Evolutionary conservation across 2,113 vertebrate species (phyloP).

Genomic region (Rissa tridactyla): DNA sequence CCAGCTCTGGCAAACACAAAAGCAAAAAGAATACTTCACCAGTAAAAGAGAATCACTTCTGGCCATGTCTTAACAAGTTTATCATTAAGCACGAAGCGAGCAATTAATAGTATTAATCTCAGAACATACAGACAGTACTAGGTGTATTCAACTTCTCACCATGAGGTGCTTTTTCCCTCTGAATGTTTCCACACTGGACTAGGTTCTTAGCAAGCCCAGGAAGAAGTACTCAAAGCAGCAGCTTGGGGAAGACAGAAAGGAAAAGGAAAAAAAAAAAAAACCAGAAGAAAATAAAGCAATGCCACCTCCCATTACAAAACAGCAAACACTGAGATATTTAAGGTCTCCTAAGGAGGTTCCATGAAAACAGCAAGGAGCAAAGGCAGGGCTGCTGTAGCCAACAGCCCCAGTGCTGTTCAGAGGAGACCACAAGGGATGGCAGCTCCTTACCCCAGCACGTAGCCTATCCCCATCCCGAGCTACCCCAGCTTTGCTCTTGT

Average conservation of each 20-base stretch:
- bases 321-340: neutral
- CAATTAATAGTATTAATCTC: neutral
- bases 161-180: neutral
- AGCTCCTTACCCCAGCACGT: fast-evolving
- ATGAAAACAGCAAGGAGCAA: neutral
- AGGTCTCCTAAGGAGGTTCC: neutral
- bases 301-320: neutral
- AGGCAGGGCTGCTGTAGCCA: neutral
- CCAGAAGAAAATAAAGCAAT: neutral
- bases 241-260: neutral
- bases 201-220: neutral
- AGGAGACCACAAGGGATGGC: fast-evolving
- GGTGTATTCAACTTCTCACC: neutral
- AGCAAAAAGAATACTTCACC: neutral
- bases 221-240: neutral
- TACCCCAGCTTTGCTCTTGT: too few species aligned
- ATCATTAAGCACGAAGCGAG: neutral
- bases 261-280: too few species aligned
- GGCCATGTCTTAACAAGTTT: neutral
- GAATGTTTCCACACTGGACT: neutral
- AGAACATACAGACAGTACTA: neutral
- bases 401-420: neutral
- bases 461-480: neutral
- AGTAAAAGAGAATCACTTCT: neutral
- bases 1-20: neutral